Conservation (phyloP, 2,797 vertebrate species). For the Tokudaia muenninki region DNA sequence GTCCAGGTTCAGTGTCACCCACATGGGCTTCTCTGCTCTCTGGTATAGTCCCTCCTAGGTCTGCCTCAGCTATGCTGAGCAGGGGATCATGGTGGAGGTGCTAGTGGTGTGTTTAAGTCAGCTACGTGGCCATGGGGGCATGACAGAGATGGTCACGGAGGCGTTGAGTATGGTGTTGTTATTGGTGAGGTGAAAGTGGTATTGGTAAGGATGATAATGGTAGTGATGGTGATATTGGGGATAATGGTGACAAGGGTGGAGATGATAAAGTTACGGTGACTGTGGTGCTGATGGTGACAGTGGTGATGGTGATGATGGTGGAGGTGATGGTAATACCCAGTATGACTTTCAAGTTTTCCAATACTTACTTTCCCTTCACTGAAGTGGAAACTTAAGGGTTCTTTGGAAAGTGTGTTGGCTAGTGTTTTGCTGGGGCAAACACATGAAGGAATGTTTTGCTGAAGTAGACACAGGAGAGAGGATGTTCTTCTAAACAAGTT, state of each 20-base stretch:
- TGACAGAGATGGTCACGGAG: background rate
- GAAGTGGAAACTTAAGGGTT: background rate
- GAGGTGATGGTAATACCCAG: background rate
- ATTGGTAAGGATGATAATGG: background rate
- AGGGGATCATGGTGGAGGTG: background rate
- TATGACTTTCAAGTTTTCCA: background rate
- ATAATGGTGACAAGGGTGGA: accelerated
- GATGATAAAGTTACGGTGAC: too few species aligned
- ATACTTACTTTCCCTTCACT: background rate
- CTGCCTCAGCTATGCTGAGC: accelerated
- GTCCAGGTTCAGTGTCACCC: background rate
- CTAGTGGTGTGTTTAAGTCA: background rate
- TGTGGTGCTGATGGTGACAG: accelerated
- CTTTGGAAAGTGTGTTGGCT: background rate
- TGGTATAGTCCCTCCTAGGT: background rate
- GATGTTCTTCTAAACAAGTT: background rate
- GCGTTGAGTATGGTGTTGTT: background rate
- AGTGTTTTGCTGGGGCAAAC: background rate
- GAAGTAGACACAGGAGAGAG: background rate
- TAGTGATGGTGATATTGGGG: accelerated
- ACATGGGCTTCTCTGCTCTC: background rate
- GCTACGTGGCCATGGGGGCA: background rate
- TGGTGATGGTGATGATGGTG: background rate
- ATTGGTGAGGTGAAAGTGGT: background rate
- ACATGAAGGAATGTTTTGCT: background rate